A percentile compares a stretch with the other conserved stretches of the same genome.
Evolutionary conservation across 2,797 vertebrate species (phyloP).

Genomic region (Mus minutoides): DNA sequence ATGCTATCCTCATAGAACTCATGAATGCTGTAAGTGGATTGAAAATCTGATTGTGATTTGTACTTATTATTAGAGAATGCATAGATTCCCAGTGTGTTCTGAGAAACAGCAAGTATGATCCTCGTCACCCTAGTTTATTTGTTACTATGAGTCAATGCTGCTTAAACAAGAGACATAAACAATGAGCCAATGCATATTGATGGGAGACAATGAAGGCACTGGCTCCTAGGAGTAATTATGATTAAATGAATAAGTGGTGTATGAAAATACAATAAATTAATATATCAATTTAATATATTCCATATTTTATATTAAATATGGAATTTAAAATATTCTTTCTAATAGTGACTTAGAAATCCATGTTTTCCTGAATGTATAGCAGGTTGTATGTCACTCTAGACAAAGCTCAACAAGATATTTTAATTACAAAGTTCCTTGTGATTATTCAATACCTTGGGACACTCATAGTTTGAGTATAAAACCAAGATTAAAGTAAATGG

Average conservation of each 20-base stretch:
- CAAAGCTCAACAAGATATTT: neutral
- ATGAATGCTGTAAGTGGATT: conserved; percentile 10
- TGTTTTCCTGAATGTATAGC: neutral
- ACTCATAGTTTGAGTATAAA: neutral
- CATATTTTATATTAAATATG: neutral
- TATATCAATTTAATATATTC: neutral
- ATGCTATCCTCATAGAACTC: neutral
- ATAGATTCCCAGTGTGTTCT: neutral
- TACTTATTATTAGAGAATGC: neutral
- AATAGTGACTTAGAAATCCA: neutral
- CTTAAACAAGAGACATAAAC: neutral
- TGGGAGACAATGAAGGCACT: neutral
- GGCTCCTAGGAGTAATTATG: neutral
- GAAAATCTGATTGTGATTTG: neutral
- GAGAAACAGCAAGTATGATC: neutral
- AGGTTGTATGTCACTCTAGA: neutral
- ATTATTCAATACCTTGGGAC: neutral
- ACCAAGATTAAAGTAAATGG: neutral
- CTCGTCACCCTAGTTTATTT: neutral
- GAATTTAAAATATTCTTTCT: neutral
- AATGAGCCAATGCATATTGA: neutral
- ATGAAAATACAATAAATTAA: conserved; percentile 37
- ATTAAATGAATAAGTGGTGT: neutral
- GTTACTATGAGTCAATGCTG: neutral
- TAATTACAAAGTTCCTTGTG: neutral